These are phyloP conservation scores for Whitmania pigra DNA, from an alignment of 1,140 invertebrate species.

Conservation along the genomic window DNA sequence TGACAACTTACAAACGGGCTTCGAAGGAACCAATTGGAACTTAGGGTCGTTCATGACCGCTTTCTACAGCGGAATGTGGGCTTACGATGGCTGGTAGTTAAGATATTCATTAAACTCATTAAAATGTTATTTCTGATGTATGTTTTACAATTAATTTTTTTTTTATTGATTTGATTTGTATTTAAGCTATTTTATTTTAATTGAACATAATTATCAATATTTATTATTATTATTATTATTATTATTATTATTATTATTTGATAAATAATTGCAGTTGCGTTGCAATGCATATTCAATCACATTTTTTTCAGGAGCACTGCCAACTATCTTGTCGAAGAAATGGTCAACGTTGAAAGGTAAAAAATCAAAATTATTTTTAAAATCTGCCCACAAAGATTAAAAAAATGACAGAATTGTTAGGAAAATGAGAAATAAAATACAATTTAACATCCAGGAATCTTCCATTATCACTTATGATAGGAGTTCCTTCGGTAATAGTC, in stretches of 20 bases:
- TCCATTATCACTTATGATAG: conserved; percentile 32
- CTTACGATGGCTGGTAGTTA: conserved; percentile 47
- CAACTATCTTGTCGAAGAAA: conserved; percentile 90
- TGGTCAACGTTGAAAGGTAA: conserved; percentile 82
- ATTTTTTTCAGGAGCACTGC: conserved; percentile 62
- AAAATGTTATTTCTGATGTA: too few relatives aligned
- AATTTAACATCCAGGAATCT: conserved; percentile 29
- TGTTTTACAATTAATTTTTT: too few relatives aligned
- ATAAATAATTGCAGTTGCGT: background rate
- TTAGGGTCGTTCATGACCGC: conserved; percentile 41
- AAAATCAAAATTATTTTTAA: background rate
- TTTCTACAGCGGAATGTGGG: conserved; percentile 48
- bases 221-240: background rate
- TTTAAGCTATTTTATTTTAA: background rate
- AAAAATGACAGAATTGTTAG: conserved; percentile 15
- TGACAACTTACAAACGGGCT: conserved; percentile 44
- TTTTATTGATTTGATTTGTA: too few relatives aligned
- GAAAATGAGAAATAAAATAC: conserved; percentile 7
- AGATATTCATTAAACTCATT: too few relatives aligned
- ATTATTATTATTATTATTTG: too few relatives aligned
- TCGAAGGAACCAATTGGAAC: conserved; percentile 34
- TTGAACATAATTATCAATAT: background rate
- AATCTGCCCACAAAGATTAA: background rate
- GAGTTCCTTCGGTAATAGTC: conserved; percentile 31
- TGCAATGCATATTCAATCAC: background rate